These are phyloP conservation scores for Synergus itoensis DNA, from an alignment of 2,888 invertebrate species.

Conservation along the genomic window DNA sequence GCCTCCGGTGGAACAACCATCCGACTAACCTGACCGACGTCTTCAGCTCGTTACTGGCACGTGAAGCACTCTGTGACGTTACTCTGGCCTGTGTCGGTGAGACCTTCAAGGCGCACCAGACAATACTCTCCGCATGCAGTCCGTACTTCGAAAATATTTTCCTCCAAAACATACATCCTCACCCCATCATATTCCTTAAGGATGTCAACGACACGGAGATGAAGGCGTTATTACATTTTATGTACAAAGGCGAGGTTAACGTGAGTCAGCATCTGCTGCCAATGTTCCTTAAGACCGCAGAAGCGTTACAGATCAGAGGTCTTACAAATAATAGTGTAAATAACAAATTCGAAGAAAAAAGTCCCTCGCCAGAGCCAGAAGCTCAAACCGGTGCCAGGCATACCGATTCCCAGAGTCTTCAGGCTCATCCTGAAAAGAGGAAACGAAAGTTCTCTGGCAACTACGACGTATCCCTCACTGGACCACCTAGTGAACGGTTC, in stretches of 20 bases:
- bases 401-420: slow-evolving; percentile 71
- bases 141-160: slow-evolving; percentile 96
- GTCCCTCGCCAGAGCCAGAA: slow-evolving; percentile 73
- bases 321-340: slow-evolving; percentile 91
- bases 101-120: slow-evolving; percentile 95
- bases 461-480: slow-evolving; percentile 83
- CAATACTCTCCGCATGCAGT: slow-evolving; percentile 95
- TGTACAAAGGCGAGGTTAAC: slow-evolving; percentile 96
- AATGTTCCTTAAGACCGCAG: slow-evolving; percentile 94
- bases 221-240: slow-evolving; percentile 93
- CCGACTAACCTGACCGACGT: slow-evolving; percentile 94
- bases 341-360: slow-evolving; percentile 74
- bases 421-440: slow-evolving; percentile 79
- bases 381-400: slow-evolving; percentile 68
- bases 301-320: slow-evolving; percentile 93
- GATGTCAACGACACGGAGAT: slow-evolving; percentile 94
- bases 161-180: slow-evolving; percentile 92
- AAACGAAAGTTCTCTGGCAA: slow-evolving; percentile 84
- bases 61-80: slow-evolving; percentile 95
- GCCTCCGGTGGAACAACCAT: slow-evolving; percentile 97
- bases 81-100: slow-evolving; percentile 95
- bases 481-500: slow-evolving; percentile 83
- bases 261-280: slow-evolving; percentile 94
- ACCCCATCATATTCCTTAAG: slow-evolving; percentile 95
- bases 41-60: slow-evolving; percentile 90